Evolutionary conservation across 2,797 vertebrate species (phyloP).

Genomic region (Tiaroga cobitis): DNA sequence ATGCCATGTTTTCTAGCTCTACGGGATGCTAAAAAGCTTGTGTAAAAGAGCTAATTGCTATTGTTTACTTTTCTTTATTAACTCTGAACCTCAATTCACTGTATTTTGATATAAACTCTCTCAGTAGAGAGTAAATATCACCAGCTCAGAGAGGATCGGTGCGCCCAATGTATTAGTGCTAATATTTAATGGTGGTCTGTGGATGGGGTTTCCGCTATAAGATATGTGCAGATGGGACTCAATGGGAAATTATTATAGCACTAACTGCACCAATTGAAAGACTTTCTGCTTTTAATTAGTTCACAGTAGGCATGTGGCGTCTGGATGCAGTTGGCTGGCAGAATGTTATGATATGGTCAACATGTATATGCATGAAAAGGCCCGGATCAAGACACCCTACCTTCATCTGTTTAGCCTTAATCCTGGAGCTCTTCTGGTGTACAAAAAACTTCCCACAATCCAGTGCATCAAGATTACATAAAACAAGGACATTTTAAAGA

Average conservation of each 20-base stretch:
- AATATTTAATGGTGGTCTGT: conserved; percentile 20
- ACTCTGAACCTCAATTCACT: not conserved
- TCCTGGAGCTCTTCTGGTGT: not conserved
- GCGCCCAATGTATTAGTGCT: not conserved
- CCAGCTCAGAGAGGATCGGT: conserved; percentile 13
- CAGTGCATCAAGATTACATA: not conserved
- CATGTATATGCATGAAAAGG: not conserved
- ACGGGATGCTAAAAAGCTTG: conserved; percentile 6
- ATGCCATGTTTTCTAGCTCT: not conserved
- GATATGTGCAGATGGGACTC: conserved; percentile 37
- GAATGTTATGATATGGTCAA: conserved; percentile 19
- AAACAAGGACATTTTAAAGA: conserved; percentile 11
- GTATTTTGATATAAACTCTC: not conserved
- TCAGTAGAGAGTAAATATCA: not conserved
- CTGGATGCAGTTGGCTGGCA: not conserved
- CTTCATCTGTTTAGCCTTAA: not conserved
- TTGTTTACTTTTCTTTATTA: conserved; percentile 41
- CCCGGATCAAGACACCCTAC: not conserved
- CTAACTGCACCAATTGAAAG: conserved; percentile 37
- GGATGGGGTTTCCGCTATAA: not conserved
- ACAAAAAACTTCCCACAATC: not conserved
- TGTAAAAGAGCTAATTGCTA: conserved; percentile 6
- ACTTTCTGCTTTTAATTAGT: conserved; percentile 46
- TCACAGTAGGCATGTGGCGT: conserved; percentile 39
- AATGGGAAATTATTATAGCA: conserved; percentile 24